Evolutionary conservation across 2,113 vertebrate species (phyloP).

Genomic region (Australoheros scitulus): DNA sequence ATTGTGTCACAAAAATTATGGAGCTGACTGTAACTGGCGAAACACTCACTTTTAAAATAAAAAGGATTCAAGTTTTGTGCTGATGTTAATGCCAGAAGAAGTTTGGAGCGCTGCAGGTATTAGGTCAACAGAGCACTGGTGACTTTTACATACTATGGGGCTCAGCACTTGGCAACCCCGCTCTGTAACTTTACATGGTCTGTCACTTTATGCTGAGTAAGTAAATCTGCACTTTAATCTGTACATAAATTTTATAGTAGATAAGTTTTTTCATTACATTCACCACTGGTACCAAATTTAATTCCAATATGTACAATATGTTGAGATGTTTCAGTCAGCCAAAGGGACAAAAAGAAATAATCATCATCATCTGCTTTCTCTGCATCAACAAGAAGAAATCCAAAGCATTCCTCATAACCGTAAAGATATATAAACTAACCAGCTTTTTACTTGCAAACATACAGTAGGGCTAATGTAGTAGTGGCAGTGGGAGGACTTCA

Average conservation of each 20-base stretch:
- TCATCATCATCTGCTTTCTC: too few relatives aligned
- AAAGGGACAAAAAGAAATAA: too few relatives aligned
- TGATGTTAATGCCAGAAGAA: background rate
- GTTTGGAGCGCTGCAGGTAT: background rate
- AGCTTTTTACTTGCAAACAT: background rate
- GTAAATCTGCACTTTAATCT: background rate
- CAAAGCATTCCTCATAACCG: too few relatives aligned
- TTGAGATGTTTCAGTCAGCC: too few relatives aligned
- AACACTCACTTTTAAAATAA: background rate
- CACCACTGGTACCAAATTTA: too few relatives aligned
- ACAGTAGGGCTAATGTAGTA: background rate
- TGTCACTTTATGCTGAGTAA: background rate
- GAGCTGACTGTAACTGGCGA: background rate
- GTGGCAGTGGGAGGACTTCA: background rate
- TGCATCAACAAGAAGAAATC: too few relatives aligned
- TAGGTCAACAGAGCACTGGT: background rate
- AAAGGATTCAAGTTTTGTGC: background rate
- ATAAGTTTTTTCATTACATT: background rate
- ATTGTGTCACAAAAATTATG: background rate
- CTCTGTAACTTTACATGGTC: background rate
- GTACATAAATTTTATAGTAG: background rate
- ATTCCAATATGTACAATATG: too few relatives aligned
- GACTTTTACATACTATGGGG: background rate
- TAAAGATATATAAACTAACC: background rate
- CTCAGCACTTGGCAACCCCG: background rate